Evolutionary conservation across 2,888 invertebrate species (phyloP).

Genomic region (Eulithis prunata): DNA sequence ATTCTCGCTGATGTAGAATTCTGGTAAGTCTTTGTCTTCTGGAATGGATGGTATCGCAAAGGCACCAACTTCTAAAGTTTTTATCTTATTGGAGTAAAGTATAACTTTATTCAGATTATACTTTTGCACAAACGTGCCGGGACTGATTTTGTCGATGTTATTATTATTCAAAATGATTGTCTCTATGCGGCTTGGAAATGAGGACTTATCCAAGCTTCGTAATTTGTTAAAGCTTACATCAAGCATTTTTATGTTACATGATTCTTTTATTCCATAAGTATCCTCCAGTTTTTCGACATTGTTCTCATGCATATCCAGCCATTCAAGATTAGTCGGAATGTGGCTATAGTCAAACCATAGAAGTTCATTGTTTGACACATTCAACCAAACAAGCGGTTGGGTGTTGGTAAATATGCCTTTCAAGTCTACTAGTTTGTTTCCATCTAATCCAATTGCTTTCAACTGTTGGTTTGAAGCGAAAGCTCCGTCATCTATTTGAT

Average conservation of each 20-base stretch:
- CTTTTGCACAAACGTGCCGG: constrained; percentile 89
- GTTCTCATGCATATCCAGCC: constrained; percentile 93
- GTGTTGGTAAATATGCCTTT: constrained; percentile 90
- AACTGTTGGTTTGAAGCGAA: constrained; percentile 90
- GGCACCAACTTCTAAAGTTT: constrained; percentile 88
- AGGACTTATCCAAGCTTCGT: constrained; percentile 86
- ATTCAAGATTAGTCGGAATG: constrained; percentile 89
- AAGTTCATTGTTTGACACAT: constrained; percentile 91
- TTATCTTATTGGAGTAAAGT: constrained; percentile 89
- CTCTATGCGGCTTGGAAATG: constrained; percentile 89
- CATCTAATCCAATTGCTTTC: constrained; percentile 90
- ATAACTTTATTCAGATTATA: constrained; percentile 90
- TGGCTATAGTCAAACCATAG: constrained; percentile 92
- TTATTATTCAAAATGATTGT: constrained; percentile 90
- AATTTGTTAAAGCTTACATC: constrained; percentile 91
- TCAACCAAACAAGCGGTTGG: constrained; percentile 90
- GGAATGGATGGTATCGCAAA: constrained; percentile 87
- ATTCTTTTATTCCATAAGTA: constrained; percentile 87
- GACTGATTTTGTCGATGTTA: constrained; percentile 87
- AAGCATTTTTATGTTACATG: constrained; percentile 89
- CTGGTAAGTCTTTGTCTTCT: constrained; percentile 88
- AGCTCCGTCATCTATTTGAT: constrained; percentile 90
- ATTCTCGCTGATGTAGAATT: constrained; percentile 92
- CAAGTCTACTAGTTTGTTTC: constrained; percentile 90
- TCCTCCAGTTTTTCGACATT: constrained; percentile 90